A percentile compares a stretch with the other conserved stretches of the same genome.
These are phyloP conservation scores for Listronotus oregonensis DNA, from an alignment of 1,140 invertebrate genomes.

Conservation along the genomic window DNA sequence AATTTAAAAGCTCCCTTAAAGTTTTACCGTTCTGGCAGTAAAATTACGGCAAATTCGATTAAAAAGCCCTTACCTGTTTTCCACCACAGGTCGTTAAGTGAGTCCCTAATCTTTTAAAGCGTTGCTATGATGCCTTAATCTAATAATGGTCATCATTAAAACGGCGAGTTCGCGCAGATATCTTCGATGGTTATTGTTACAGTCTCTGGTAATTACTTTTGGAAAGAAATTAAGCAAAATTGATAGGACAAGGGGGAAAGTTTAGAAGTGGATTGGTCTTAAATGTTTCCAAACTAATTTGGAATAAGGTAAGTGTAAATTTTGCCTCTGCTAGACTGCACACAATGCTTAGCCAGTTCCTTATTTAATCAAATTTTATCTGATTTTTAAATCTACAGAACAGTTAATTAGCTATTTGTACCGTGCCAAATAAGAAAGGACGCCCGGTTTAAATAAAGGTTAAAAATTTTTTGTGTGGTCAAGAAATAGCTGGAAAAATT, in stretches of 20 bases:
- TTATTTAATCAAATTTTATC: neutral
- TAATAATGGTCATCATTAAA: constrained; percentile 54
- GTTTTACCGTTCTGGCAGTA: constrained; percentile 40
- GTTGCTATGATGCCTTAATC: constrained; percentile 50
- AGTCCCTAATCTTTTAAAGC: constrained; percentile 52
- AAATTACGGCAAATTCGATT: constrained; percentile 42
- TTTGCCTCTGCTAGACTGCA: too few species aligned
- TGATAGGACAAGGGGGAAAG: constrained; percentile 41
- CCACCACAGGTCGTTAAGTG: constrained; percentile 43
- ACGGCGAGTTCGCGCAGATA: constrained; percentile 46
- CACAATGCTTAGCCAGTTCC: too few species aligned
- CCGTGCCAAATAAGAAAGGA: too few species aligned
- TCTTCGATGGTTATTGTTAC: constrained; percentile 53
- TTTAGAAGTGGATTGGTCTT: neutral
- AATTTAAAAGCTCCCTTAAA: constrained; percentile 39
- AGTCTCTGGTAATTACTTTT: constrained; percentile 45
- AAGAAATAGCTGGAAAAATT: too few species aligned
- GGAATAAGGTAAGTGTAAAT: too few species aligned
- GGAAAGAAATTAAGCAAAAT: constrained; percentile 49
- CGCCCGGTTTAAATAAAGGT: too few species aligned
- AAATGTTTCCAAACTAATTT: too few species aligned
- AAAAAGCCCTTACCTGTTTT: constrained; percentile 46
- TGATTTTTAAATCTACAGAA: neutral
- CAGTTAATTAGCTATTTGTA: too few species aligned
- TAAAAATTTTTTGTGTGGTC: too few species aligned